phyloP scores from a whole-genome alignment of 2,888 invertebrate species.

The Pinctada fucata region DNA sequence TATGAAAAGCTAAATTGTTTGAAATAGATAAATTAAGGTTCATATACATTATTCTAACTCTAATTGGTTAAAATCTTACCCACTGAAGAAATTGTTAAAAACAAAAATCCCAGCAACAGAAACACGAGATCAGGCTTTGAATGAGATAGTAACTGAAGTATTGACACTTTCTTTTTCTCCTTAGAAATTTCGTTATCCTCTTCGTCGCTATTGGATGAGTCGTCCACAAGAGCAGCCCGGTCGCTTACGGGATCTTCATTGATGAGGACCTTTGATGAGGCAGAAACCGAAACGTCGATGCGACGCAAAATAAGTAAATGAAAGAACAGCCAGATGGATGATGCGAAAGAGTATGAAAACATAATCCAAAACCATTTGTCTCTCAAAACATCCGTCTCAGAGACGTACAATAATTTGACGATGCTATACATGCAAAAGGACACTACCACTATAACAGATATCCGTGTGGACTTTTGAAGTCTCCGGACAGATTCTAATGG shows the following conservation, averaged over 20 bases:
- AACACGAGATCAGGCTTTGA: conserved; percentile 59
- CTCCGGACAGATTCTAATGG: conserved; percentile 42
- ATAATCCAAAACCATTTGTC: conserved; percentile 59
- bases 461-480: conserved; percentile 35
- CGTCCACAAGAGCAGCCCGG: conserved; percentile 41
- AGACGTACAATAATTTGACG: conserved; percentile 56
- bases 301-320: conserved; percentile 48
- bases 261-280: not conserved
- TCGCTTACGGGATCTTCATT: conserved; percentile 25
- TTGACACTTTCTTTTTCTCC: conserved; percentile 42
- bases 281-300: conserved; percentile 22
- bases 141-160: conserved; percentile 56
- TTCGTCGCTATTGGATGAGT: not conserved
- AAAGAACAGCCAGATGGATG: conserved; percentile 48
- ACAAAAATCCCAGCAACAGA: conserved; percentile 53
- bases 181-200: conserved; percentile 26
- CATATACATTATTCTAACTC: too few species aligned
- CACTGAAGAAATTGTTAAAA: conserved; percentile 54
- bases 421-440: conserved; percentile 53
- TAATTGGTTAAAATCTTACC: conserved; percentile 34
- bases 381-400: conserved; percentile 49
- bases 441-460: conserved; percentile 34
- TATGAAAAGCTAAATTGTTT: too few species aligned
- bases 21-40: too few species aligned
- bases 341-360: conserved; percentile 54